A percentile compares a stretch with the other conserved stretches of the same genome.
These are phyloP conservation scores for Bellardia bayeri DNA, from an alignment of 2,888 invertebrate genomes.

Conservation along the genomic window DNA sequence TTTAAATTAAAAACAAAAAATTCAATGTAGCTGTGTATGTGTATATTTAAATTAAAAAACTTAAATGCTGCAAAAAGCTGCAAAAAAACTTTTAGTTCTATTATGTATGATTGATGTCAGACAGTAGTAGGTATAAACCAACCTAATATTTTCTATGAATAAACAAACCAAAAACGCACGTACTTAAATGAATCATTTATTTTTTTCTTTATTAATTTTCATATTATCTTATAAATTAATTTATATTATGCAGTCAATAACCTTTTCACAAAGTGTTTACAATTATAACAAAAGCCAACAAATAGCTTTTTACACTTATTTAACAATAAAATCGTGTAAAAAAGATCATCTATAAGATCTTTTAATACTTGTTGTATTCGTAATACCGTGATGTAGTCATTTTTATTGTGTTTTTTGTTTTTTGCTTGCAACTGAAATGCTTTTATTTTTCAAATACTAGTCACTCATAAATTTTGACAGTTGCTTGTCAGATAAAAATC, in stretches of 20 bases:
- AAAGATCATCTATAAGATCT: conserved; percentile 42
- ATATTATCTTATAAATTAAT: conserved; percentile 8
- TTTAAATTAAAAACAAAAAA: neutral
- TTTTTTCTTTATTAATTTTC: neutral
- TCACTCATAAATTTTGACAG: conserved; percentile 67
- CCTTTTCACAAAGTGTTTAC: conserved; percentile 18
- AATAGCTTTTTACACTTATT: conserved; percentile 12
- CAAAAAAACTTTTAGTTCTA: conserved; percentile 30
- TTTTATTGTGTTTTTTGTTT: conserved; percentile 20
- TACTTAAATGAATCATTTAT: conserved; percentile 41
- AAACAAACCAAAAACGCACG: too few species aligned
- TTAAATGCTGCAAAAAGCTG: neutral
- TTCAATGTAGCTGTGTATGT: too few species aligned
- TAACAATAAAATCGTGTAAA: conserved; percentile 35
- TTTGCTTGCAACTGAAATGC: conserved; percentile 31
- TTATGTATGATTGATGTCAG: conserved; percentile 41
- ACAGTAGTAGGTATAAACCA: conserved; percentile 11
- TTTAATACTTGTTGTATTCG: conserved; percentile 13
- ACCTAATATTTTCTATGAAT: neutral
- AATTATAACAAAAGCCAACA: conserved; percentile 36
- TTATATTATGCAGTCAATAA: conserved; percentile 58
- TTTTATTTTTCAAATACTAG: conserved; percentile 54
- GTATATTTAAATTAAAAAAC: too few species aligned
- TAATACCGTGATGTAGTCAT: conserved; percentile 33
- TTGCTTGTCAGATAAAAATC: conserved; percentile 59